Base-by-base conservation (phyloP, 92 coral and sea anemone species). In the Galaxea fascicularis region DNA sequence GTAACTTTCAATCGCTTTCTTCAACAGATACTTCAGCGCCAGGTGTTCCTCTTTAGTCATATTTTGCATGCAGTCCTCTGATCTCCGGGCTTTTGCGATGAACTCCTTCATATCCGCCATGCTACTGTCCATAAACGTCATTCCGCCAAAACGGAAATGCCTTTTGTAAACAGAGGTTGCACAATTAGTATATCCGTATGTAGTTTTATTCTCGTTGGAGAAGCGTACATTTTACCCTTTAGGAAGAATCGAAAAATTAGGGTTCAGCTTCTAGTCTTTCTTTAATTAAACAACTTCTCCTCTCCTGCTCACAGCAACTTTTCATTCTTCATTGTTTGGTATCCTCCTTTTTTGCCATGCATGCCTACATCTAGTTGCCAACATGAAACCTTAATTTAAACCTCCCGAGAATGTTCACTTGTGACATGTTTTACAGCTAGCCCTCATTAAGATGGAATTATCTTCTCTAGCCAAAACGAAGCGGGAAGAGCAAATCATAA, bases 91-190 rank as follows among this genome's bases (percentile, higher is more conserved):
- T 65, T 71, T 52, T 22, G 79, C 76, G 65, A 93, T 74, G 74
- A 93, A 91, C 31, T 73, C 53, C 44, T 60, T 86, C 95, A 93
- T 93, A 78, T 91, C 95, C 31, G 95, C 93, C 78, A 89, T 93
- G 67, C 89, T 89, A 18, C 91, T 86, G 56, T 87, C 90, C 89
- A 93, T 71, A 77, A 93, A 83, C 35, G 88, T 76, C 73, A 89
- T 82, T 6, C 98, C 98, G 39, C 98, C 98, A 66, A 90, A 89
- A 39, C 92, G 85, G 47, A 88, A 87, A 69, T 93, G 92, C 88
- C 98, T 93, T 58, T 14, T 73, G 74, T 60, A 44, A 54, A 76
- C 44, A 41, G 68, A 51, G 65, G 7, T 46, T 15, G 20, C 14
- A 47, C 17, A 21, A 10, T 10, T 10, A 10, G 59, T 5, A 46